Evolutionary conservation across 2,113 vertebrate genomes (phyloP).

Genomic region (Noctilio leporinus): DNA sequence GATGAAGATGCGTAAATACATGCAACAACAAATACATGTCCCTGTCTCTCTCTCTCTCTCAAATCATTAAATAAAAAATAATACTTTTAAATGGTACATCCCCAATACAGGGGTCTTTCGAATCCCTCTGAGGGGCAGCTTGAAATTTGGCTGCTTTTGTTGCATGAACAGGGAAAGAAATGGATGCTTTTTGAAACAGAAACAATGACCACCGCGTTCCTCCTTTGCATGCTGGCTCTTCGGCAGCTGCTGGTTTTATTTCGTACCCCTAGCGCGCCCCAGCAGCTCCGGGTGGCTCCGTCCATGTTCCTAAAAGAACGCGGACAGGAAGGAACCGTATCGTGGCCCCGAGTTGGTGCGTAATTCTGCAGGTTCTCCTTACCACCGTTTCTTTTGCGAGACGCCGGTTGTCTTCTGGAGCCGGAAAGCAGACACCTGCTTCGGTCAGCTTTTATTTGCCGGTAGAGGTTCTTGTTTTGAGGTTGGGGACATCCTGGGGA

Average conservation of each 20-base stretch:
- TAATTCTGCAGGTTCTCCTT: constrained; percentile 30
- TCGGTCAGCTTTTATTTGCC: too few relatives aligned
- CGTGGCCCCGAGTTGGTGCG: constrained; percentile 28
- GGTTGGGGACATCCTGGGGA: too few relatives aligned
- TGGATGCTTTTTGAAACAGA: not conserved
- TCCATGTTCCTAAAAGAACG: not conserved
- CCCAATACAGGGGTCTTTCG: not conserved
- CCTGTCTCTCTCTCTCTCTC: not conserved
- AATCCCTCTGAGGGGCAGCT: not conserved
- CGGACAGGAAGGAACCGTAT: not conserved
- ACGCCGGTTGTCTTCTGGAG: too few relatives aligned
- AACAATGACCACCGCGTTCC: not conserved
- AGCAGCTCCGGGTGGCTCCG: fast-evolving
- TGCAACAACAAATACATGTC: too few relatives aligned
- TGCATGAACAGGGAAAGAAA: not conserved
- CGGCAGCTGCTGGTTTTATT: fast-evolving
- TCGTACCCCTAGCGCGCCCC: not conserved
- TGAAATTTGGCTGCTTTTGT: not conserved
- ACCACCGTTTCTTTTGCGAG: constrained; percentile 29
- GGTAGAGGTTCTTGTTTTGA: too few relatives aligned
- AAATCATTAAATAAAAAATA: not conserved
- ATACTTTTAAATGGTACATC: too few relatives aligned
- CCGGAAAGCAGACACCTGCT: too few relatives aligned
- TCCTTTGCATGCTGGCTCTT: not conserved
- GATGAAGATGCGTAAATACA: too few relatives aligned